Base-by-base conservation (phyloP, 2,888 invertebrate genomes). In the Alcis repandata region DNA sequence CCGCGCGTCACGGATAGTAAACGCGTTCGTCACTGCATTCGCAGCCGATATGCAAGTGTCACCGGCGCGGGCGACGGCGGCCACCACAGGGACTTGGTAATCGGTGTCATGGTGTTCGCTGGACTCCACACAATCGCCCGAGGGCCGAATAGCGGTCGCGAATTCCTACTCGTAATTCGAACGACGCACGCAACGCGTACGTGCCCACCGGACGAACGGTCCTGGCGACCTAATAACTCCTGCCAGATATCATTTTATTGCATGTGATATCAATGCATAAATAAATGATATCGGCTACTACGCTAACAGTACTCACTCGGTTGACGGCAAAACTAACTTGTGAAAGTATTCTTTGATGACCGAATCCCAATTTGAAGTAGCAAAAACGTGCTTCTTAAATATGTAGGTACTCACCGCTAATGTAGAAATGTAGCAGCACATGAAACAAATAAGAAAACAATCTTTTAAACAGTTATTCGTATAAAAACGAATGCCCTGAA, bases 161-260 rank as follows among this genome's bases (percentile, higher is more conserved):
- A 90, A 93, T 92, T 91, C 93, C 92, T 88, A 83, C 89, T 91
- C 92, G 92, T 92, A 92, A 91, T 91, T 90, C 89, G 86, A 88
- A 88, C 88, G 79, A 86, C 85, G 82, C 86, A 85, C 84, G 84
- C 81, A 80, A 79, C 76, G 76, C 80, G 85, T 91, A 92, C 92
- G 91, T 92, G 92, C 79, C 75, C 83, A 77, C 81, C 78, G 77
- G 80, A 86, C 89, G 84, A 91, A 91, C 90, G 87, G 90, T 87
- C 84, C 85, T 78, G 78, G 68, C 84, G 92, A 90, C 92, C 92
- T 84, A 90, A 90, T 92, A 91, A 90, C 84, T 84, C 70, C 72
- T 75, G 79, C 78, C 79, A 80, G 82, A 86, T 87, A 86, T 83
- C 77, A 83, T 71, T 80, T 74, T 76, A 78, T 74, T 79, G 71